phyloP scores from a whole-genome alignment of 92 coral and sea anemone genomes.

The Phenganax marumi region DNA sequence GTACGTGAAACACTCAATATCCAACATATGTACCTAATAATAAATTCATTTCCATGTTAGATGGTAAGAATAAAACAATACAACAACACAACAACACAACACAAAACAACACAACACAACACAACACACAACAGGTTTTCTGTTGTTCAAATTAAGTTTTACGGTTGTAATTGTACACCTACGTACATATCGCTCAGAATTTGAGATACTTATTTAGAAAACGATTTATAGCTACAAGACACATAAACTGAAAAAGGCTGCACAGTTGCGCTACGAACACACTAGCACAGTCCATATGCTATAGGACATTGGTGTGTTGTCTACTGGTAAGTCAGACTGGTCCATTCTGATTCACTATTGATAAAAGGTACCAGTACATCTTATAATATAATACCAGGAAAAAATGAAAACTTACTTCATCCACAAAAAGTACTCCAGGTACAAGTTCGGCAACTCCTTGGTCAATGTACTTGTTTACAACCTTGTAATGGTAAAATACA shows the following conservation, averaged over 20 bases:
- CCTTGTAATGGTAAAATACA: conserved; percentile 49
- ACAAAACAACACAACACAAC: no score
- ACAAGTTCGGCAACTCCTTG: conserved; percentile 99
- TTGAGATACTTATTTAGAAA: no score
- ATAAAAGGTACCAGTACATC: neutral
- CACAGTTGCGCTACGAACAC: no score
- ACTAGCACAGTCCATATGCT: no score
- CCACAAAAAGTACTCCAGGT: conserved; percentile 96
- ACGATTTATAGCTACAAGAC: no score
- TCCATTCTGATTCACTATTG: no score
- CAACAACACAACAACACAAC: neutral
- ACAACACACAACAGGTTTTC: no score
- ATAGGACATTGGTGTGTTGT: no score
- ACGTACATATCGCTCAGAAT: no score
- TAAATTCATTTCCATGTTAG: neutral
- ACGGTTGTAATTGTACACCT: no score
- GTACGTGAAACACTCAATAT: conserved; percentile 94
- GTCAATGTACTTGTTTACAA: conserved; percentile 95
- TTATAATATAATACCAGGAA: neutral
- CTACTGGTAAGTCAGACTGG: neutral
- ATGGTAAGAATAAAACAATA: neutral
- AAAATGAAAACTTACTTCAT: conserved; percentile 66
- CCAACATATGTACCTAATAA: conserved; percentile 86
- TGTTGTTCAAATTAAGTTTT: no score
- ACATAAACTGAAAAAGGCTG: no score